Evolutionary conservation across 2,113 vertebrate genomes (phyloP).

Genomic region (Vombatus ursinus): DNA sequence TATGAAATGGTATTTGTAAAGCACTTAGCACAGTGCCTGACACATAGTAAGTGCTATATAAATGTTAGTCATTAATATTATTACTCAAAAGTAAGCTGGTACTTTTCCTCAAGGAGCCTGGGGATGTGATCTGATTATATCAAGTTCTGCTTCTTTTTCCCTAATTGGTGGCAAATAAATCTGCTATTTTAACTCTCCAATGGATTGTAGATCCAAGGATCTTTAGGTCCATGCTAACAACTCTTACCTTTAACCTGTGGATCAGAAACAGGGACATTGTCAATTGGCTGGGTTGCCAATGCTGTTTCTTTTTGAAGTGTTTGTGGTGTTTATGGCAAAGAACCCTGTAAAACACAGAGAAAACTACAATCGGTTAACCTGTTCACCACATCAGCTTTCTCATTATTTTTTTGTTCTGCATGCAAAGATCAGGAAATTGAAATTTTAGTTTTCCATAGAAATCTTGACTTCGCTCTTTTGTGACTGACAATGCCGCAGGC

Average conservation of each 20-base stretch:
- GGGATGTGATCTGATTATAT: neutral
- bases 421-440: slow-evolving; percentile 53
- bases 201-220: neutral
- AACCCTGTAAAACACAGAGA: neutral
- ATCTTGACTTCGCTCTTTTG: slow-evolving; percentile 47
- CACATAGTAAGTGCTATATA: slow-evolving; percentile 2
- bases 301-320: neutral
- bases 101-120: neutral
- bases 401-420: neutral
- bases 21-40: neutral
- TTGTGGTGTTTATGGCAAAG: neutral
- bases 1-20: neutral
- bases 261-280: neutral
- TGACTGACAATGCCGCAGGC: slow-evolving; percentile 66
- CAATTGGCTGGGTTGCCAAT: neutral
- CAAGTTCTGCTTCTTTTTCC: neutral
- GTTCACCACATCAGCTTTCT: neutral
- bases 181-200: neutral
- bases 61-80: slow-evolving; percentile 7
- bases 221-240: neutral
- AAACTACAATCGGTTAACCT: neutral
- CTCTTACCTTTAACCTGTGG: neutral
- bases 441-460: slow-evolving; percentile 12
- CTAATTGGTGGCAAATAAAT: neutral
- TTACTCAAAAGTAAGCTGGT: neutral